Evolutionary conservation across 1,140 invertebrate genomes (phyloP).

Genomic region (Mycetomoellerius zeteki): DNA sequence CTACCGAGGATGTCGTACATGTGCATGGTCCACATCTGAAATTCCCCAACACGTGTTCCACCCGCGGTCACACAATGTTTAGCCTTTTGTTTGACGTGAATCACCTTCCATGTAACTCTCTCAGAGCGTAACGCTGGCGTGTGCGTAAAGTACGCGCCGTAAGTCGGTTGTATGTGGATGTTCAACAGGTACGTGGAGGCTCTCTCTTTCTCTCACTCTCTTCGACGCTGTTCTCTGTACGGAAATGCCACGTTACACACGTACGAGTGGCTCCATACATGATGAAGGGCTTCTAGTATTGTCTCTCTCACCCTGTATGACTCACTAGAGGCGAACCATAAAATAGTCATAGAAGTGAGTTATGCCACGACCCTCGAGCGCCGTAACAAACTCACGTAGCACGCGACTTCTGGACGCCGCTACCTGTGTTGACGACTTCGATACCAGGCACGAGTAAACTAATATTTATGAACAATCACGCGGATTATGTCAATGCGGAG

Average conservation of each 20-base stretch:
- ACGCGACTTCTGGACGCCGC: slow-evolving; percentile 53
- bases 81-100: slow-evolving; percentile 83
- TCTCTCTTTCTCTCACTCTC: slow-evolving; percentile 44
- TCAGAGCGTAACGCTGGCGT: slow-evolving; percentile 63
- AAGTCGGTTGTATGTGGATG: slow-evolving; percentile 68
- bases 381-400: slow-evolving; percentile 67
- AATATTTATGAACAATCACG: slow-evolving; percentile 44
- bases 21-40: slow-evolving; percentile 71
- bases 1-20: slow-evolving; percentile 66
- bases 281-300: slow-evolving; percentile 82
- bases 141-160: slow-evolving; percentile 49
- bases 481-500: not conserved
- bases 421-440: slow-evolving; percentile 48
- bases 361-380: slow-evolving; percentile 74
- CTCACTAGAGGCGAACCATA: slow-evolving; percentile 80
- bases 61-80: slow-evolving; percentile 72
- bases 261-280: slow-evolving; percentile 67
- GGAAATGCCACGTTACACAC: slow-evolving; percentile 69
- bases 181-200: slow-evolving; percentile 77
- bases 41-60: slow-evolving; percentile 78
- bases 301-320: slow-evolving; percentile 79
- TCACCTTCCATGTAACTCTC: slow-evolving; percentile 75
- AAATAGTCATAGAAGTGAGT: slow-evolving; percentile 81
- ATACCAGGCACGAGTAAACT: not conserved
- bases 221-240: slow-evolving; percentile 60